phyloP scores from a whole-genome alignment of 2,113 vertebrate genomes.

The Hippolais icterina region DNA sequence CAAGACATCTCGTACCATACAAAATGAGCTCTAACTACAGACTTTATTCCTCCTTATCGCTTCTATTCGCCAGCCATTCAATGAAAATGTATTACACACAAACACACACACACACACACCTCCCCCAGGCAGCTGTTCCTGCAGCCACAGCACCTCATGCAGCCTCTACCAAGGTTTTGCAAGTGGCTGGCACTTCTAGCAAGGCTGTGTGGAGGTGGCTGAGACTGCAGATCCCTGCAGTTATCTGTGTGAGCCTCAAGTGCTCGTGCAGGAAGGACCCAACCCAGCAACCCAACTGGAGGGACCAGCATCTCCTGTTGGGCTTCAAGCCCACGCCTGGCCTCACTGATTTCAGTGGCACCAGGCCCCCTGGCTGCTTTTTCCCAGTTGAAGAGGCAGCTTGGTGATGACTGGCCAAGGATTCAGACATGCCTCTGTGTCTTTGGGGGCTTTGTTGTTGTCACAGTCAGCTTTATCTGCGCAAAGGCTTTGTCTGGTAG shows the following conservation, averaged over 20 bases:
- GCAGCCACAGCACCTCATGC: background rate
- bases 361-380: background rate
- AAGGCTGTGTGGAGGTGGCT: background rate
- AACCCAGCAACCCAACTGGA: background rate
- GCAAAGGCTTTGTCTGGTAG: slow-evolving; percentile 11
- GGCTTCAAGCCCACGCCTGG: background rate
- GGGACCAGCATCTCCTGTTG: background rate
- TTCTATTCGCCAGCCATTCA: background rate
- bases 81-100: background rate
- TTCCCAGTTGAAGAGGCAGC: background rate
- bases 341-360: background rate
- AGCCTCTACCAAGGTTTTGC: background rate
- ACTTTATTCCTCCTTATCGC: slow-evolving; percentile 26
- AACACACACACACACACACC: background rate
- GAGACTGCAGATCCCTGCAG: background rate
- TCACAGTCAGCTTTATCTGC: background rate
- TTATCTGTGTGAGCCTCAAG: background rate
- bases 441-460: background rate
- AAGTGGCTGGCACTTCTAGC: background rate
- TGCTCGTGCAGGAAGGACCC: background rate
- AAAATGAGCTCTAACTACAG: slow-evolving; percentile 34
- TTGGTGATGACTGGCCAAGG: background rate
- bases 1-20: background rate
- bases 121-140: background rate
- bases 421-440: background rate